phyloP scores from a whole-genome alignment of 2,113 vertebrate species.

The Pelusios castaneus region DNA sequence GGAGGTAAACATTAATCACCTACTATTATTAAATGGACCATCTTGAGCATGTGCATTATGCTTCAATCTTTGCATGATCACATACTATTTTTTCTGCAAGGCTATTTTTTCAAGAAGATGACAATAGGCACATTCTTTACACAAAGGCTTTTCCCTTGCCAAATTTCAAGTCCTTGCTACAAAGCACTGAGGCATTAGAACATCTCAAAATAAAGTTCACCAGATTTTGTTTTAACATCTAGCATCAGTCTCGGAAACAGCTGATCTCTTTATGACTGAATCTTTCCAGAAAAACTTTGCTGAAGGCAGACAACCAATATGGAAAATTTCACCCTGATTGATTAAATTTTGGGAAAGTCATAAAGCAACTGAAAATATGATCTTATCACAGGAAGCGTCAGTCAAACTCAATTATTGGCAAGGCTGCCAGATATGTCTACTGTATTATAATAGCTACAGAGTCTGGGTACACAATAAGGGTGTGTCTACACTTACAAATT shows the following conservation, averaged over 20 bases:
- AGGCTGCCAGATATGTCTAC: neutral
- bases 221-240: neutral
- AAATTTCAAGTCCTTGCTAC: neutral
- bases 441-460: neutral
- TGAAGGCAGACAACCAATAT: neutral
- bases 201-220: neutral
- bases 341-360: neutral
- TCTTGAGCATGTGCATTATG: neutral
- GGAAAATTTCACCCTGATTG: neutral
- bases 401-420: neutral
- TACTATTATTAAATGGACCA: neutral
- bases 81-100: neutral
- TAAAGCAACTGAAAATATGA: neutral
- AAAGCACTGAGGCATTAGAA: neutral
- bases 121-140: neutral
- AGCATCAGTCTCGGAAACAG: neutral
- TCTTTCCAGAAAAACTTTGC: neutral
- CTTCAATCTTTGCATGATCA: neutral
- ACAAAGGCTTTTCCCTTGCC: neutral
- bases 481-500: too few species aligned
- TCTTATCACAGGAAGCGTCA: neutral
- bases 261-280: neutral
- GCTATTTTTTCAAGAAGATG: neutral
- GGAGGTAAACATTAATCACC: constrained; percentile 28
- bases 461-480: neutral